Base-by-base conservation (phyloP, 2,888 invertebrate species). In the Hedychridium roseum region DNA sequence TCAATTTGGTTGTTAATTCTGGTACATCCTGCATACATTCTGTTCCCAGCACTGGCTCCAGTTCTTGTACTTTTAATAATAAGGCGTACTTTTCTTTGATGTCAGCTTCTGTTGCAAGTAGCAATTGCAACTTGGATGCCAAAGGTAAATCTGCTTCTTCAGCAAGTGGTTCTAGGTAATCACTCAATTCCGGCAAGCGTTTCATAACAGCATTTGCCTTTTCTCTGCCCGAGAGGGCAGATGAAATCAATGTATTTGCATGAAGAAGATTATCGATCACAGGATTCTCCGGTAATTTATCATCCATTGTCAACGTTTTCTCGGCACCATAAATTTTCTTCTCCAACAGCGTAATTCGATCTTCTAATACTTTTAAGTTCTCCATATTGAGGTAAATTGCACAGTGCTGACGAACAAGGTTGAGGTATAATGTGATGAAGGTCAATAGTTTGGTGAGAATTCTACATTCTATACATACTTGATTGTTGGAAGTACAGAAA, bases 201-300 rank as follows among this genome's bases (percentile, higher is more conserved):
- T 80, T 77, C 31, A 82, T 69, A 28, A 82, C 75, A 1, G 71
- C 66, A 32, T 79, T 80, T 12, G 81, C 74, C 12, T 80, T 80
- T 51, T 83, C 82, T 30, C 83, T 77, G 40, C 83, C 82, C 48
- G 81, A 82, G 12, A 83, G 57, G 1, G 83, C 82, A 4, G 83
- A 81, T 2, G 80, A 76, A 18, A 83, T 80, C 64, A 83, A 75
- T 1, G 81, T 81, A 56, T 83, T 81, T 1, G 79, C 79, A 63
- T 81, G 79, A 11, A 80, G 27, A 6, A 84, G 71, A 45, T 76
- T 74, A 50, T 82, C 82, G 1, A 81, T 69, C 7, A 83, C 68
- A n/a, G 75, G 65, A 51, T 58, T 74, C 50, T 75, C 71, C 5
- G 70, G 70, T 35, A 70, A 59, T 11, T 62, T 63, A 28, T 67